Base-by-base conservation (phyloP, 2,888 invertebrate species). In the Lottia gigantea region DNA sequence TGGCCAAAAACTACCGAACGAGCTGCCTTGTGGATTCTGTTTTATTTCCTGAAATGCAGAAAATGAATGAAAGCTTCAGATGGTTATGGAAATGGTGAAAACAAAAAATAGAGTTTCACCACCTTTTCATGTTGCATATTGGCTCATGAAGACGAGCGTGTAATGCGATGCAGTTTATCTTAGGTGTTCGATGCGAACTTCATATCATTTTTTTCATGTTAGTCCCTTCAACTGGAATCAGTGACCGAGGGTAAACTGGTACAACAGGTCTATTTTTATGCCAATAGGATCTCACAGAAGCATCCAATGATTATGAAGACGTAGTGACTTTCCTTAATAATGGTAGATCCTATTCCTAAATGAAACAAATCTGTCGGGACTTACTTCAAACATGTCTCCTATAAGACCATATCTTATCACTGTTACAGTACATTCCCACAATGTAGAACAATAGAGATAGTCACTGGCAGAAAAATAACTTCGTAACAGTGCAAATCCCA, bases 341-440 rank as follows among this genome's bases (percentile, higher is more conserved):
- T 6, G 11, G 40, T 40, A 40, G 40, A 11, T 40, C 40, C 40
- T 11, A n/a, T n/a, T n/a, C n/a, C n/a, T n/a, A n/a, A 31, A 31
- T 3, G 31, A 6, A 40, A 40, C 7, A 40, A 40, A 40, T 40
- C 8, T 40, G 11, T 40, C 40, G 1, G 31, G 11, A 71, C 81
- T 75, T 73, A 88, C 88, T 83, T 88, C 86, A 77, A 87, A 86
- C 82, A 87, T 85, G 74, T 88, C 88, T 16, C 87, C 87, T 40
- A 89, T 84, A 26, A 89, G 85, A 25, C 88, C 89, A 74, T 87
- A 88, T 68, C 88, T 70, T 63, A 89, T 83, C 62, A 88, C 85
- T 8, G 89, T 88, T 49, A 89, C 82, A 0, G 88, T 88, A 74
- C 89, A 89, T 74, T 89, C 85, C 82, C 83, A 87, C 8, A 89